Percentiles rank a stretch among this genome's conserved stretches.
phyloP scores from a whole-genome alignment of 2,797 vertebrate species.

The Florisuga fusca region DNA sequence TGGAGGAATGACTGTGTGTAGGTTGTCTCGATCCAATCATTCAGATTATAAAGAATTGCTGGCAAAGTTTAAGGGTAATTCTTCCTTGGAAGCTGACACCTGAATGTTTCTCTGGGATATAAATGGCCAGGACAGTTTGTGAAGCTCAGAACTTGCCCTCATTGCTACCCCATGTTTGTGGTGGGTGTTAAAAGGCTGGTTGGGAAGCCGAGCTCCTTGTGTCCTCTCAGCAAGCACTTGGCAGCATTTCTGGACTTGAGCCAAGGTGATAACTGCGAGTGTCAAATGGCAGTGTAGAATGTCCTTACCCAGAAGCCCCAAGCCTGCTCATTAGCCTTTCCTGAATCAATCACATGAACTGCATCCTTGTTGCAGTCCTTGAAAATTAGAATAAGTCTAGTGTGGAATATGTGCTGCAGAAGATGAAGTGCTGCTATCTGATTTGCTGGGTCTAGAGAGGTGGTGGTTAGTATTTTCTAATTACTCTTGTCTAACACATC shows the following conservation, averaged over 20 bases:
- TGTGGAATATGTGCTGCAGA: background rate
- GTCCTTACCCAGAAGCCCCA: background rate
- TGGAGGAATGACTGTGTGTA: background rate
- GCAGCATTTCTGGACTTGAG: background rate
- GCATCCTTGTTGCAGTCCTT: background rate
- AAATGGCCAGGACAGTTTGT: background rate
- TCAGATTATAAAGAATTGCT: background rate
- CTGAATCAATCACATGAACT: background rate
- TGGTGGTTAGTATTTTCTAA: conserved; percentile 12
- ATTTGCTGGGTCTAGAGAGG: background rate
- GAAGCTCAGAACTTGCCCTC: background rate
- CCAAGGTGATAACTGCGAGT: background rate
- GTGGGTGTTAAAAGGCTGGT: background rate
- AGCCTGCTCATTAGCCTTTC: background rate
- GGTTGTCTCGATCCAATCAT: background rate
- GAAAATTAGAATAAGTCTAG: conserved; percentile 32
- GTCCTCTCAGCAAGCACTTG: background rate
- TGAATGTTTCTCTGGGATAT: background rate
- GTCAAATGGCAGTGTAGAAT: background rate
- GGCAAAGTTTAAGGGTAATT: background rate
- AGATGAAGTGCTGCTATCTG: background rate
- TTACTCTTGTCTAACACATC: conserved; percentile 6
- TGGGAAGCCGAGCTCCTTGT: background rate
- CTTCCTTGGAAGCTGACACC: background rate
- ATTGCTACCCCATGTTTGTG: background rate